Conservation (phyloP, 2,888 invertebrate genomes). For the Cybosia mesomella region DNA sequence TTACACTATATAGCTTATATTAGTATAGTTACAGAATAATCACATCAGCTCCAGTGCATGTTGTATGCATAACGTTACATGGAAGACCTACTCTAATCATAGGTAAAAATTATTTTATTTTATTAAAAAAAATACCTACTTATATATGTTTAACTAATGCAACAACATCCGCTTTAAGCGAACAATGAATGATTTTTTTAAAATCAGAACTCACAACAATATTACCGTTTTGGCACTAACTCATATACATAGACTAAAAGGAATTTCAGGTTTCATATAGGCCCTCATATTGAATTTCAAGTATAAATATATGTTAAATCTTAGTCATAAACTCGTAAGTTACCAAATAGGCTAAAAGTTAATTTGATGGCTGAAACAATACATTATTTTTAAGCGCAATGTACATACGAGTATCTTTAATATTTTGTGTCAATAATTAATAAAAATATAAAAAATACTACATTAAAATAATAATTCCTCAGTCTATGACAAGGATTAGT, state of each 20-base stretch:
- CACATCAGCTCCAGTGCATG: slow-evolving; percentile 76
- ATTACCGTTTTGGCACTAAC: slow-evolving; percentile 73
- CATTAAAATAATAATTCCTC: slow-evolving; percentile 23
- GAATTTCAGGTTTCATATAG: slow-evolving; percentile 24
- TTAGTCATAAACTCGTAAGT: background rate
- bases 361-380: background rate
- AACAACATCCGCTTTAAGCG: slow-evolving; percentile 76
- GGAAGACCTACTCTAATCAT: slow-evolving; percentile 61
- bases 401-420: too few species aligned
- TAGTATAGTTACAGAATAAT: slow-evolving; percentile 66
- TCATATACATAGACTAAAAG: slow-evolving; percentile 60
- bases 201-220: slow-evolving; percentile 66
- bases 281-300: background rate
- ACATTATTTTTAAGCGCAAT: background rate
- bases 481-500: slow-evolving; percentile 59
- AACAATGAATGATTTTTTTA: slow-evolving; percentile 62
- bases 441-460: background rate
- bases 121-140: slow-evolving; percentile 56
- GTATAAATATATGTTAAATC: background rate
- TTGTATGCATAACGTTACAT: slow-evolving; percentile 66
- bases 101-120: slow-evolving; percentile 65
- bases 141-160: slow-evolving; percentile 62
- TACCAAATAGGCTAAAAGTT: background rate
- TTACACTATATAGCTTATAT: slow-evolving; percentile 30
- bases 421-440: background rate